Evolutionary conservation across 2,797 vertebrate genomes (phyloP).

Genomic region (Pagetopsis macropterus): DNA sequence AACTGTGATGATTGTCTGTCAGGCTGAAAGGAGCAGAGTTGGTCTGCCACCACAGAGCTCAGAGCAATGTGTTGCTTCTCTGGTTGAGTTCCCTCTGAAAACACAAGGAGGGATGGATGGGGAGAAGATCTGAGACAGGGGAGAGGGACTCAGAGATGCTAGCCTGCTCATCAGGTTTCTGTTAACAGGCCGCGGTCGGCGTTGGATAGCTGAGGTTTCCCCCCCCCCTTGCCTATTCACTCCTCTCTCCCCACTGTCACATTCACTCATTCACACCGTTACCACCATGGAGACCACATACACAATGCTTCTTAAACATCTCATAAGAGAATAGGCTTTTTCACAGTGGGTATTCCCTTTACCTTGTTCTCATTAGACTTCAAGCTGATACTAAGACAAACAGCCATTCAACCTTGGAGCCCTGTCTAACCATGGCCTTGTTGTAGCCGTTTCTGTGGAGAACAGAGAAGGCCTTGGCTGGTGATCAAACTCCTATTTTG

Average conservation of each 20-base stretch:
- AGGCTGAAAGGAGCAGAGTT: constrained; percentile 61
- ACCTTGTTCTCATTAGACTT: constrained; percentile 48
- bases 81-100: constrained; percentile 60
- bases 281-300: constrained; percentile 64
- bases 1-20: constrained; percentile 61
- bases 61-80: constrained; percentile 36
- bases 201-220: constrained; percentile 65
- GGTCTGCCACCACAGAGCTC: constrained; percentile 52
- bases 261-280: constrained; percentile 65
- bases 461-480: constrained; percentile 44
- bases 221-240: constrained; percentile 36
- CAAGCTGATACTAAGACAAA: constrained; percentile 56
- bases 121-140: constrained; percentile 30
- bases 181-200: constrained; percentile 67
- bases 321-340: constrained; percentile 44
- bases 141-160: constrained; percentile 30
- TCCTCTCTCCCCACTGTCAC: constrained; percentile 60
- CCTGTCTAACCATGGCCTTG: constrained; percentile 31
- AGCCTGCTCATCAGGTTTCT: constrained; percentile 63
- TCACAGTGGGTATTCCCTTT: constrained; percentile 47
- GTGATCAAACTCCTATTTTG: constrained; percentile 49
- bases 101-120: constrained; percentile 39
- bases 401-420: constrained; percentile 40
- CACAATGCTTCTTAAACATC: constrained; percentile 46
- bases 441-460: constrained; percentile 38